Evolutionary conservation across 2,113 vertebrate species (phyloP), one percentile per base, ranked within the genome.

Genomic region (Pedetes capensis): DNA sequence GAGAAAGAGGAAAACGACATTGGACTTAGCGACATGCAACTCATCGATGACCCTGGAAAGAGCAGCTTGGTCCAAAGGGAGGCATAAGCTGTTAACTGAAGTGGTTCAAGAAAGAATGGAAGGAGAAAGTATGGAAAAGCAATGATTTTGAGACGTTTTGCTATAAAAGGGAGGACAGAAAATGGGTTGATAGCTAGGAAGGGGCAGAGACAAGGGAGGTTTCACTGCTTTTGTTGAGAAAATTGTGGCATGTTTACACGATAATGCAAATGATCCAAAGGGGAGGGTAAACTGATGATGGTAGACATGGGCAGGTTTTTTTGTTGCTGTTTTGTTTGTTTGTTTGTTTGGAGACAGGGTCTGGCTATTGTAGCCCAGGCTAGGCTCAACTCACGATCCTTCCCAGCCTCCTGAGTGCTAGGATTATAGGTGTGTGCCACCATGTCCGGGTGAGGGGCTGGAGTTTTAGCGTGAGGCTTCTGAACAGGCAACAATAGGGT

Each of bases 11-110:
- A 57, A 29, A n/a, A 8, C 2, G 11, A 32, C 17, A 0, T 1
- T 42, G 17, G 11, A 1, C 1, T 53, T 34, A 32, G 61, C 42
- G 44, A 68, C 0, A 4, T 0, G 7, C 44, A 29, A 42, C 69
- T 72, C 39, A 49, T 0, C n/a, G 39, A n/a, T 53, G 59, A 71
- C 39, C 42, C 72, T 7, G 1, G 39, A 59, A 66, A 85, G 37
- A 44, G 8, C 17, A 34, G 6, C 53, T 6, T 32, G 32, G 13
- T 27, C 20, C 1, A 83, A 39, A 95, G 47, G 42, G 2, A 32
- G 79, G 64, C 12, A 4, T 11, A 29, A 44, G 10, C 37, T 29
- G 37, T 27, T 47, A 64, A 61, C n/a, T 81, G 53, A 6, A 61
- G 23, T n/a, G 55, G 16, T 68, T 88, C 29, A 59, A 94, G 25